phyloP scores from a whole-genome alignment of 2,888 invertebrate genomes.

The Dicycla oo region DNA sequence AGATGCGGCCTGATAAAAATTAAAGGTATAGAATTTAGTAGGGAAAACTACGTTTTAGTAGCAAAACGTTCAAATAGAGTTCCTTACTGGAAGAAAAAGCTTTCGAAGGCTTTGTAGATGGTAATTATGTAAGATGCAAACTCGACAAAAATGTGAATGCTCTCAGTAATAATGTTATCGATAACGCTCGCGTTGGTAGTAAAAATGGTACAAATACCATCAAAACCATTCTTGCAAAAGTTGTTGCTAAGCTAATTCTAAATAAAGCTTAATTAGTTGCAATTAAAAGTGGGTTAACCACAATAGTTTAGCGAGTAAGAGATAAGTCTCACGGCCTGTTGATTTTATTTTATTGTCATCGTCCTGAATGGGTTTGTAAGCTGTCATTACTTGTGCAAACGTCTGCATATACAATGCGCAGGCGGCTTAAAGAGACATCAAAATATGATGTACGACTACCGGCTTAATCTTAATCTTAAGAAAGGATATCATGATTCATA shows the following conservation, averaged over 20 bases:
- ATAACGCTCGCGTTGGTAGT: not conserved
- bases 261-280: not conserved
- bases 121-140: not conserved
- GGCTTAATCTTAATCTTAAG: conserved; percentile 21
- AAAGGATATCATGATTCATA: conserved; percentile 36
- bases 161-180: not conserved
- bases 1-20: not conserved
- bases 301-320: not conserved
- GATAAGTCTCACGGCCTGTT: conserved; percentile 13
- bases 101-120: not conserved
- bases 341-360: conserved; percentile 15
- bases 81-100: not conserved
- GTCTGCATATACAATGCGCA: not conserved
- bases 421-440: conserved; percentile 25
- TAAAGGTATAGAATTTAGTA: not conserved
- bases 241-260: not conserved
- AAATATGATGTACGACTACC: conserved; percentile 47
- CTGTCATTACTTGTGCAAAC: conserved; percentile 25
- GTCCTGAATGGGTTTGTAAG: conserved; percentile 9
- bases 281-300: not conserved
- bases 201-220: not conserved
- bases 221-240: not conserved
- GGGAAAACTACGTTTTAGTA: not conserved
- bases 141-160: not conserved
- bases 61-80: not conserved